These are phyloP conservation scores for Caenorhabditis tropicalis DNA, from an alignment of 1,140 invertebrate species.

Conservation along the genomic window DNA sequence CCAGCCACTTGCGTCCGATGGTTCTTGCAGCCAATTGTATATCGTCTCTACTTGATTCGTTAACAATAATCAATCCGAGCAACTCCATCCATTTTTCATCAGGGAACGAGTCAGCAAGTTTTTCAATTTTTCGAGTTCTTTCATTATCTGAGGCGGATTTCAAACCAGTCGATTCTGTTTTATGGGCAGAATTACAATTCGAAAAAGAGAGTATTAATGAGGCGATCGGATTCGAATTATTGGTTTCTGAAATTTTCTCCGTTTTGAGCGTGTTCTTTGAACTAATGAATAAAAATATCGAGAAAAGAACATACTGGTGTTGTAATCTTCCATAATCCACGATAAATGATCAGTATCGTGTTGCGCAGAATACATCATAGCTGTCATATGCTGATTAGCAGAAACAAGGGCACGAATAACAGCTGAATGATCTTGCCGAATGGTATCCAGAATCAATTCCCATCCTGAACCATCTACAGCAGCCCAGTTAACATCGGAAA, in stretches of 20 bases:
- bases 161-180: neutral
- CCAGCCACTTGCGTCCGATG: neutral
- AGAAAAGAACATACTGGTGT: neutral
- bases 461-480: neutral
- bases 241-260: neutral
- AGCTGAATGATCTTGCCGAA: neutral
- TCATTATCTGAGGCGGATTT: neutral
- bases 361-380: constrained; percentile 25
- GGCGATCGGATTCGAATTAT: neutral
- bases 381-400: neutral
- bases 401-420: neutral
- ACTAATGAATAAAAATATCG: too few relatives aligned
- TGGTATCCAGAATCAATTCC: neutral
- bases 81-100: constrained; percentile 16
- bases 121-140: neutral
- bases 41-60: neutral
- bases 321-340: constrained; percentile 1
- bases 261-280: too few relatives aligned
- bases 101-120: neutral
- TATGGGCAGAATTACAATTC: neutral
- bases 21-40: neutral
- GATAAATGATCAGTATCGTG: constrained; percentile 3
- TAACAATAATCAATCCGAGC: neutral
- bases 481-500: neutral
- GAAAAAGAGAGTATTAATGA: neutral